phyloP scores from a whole-genome alignment of 2,113 vertebrate genomes.

The Vombatus ursinus region DNA sequence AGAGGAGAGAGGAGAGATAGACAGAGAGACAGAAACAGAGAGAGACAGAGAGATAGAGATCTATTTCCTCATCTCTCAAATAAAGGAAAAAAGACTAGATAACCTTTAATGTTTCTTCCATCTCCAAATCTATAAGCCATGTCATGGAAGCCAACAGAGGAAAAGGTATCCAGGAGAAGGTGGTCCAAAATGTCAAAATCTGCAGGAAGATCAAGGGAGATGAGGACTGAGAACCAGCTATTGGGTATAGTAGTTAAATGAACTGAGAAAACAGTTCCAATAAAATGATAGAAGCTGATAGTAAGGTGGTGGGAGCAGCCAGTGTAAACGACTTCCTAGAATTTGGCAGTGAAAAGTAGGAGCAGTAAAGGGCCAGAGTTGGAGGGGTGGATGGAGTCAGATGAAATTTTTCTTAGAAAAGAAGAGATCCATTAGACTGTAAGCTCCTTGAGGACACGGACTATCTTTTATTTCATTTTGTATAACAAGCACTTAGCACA shows the following conservation, averaged over 20 bases:
- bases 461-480: neutral
- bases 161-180: neutral
- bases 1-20: fast-evolving
- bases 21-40: neutral
- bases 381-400: neutral
- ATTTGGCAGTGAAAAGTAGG: neutral
- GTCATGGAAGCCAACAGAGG: neutral
- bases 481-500: neutral
- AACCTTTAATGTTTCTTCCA: neutral
- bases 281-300: neutral
- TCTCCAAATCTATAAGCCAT: neutral
- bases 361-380: neutral
- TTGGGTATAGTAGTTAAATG: neutral
- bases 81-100: neutral
- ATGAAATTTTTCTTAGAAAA: neutral
- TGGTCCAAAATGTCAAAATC: neutral
- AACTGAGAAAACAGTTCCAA: neutral
- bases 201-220: neutral
- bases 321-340: neutral
- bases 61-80: neutral
- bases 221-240: neutral
- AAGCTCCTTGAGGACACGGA: neutral
- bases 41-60: neutral
- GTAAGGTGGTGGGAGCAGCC: neutral
- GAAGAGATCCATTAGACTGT: neutral